Evolutionary conservation across 2,113 vertebrate species (phyloP), one percentile per base, ranked within the genome.

Genomic region (Psammodynastes pulverulentus): DNA sequence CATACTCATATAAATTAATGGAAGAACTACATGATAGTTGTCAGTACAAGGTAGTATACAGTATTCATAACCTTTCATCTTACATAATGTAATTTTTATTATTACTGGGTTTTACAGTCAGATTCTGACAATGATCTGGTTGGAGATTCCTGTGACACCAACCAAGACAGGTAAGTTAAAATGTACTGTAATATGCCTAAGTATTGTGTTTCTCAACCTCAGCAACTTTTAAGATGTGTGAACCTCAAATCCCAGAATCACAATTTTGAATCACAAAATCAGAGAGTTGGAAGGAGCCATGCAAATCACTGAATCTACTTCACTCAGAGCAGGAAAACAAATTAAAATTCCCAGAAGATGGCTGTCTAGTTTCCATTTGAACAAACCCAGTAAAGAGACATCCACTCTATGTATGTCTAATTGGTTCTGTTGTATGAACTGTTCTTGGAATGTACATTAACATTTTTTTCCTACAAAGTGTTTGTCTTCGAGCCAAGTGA

Each of bases 131-230:
- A 99, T 62, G 99, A 99, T 95, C 98, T 99, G 58, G 97, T 99
- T 58, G 99, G 99, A 95, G 99, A 99, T 95, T 98, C 98, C 89
- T 99, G 99, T 62, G 99, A 99, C 85, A 98, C 99, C 94, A 99
- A 99, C 97, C 98, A 99, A 95, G 99, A 99, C 98, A 99, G 99
- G 99, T 99, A 98, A 84, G 94, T 45, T 89, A 4, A 84, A 0
- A 13, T 21, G 93, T 52, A 7, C 9, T 93, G 19, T 19, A 24
- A 86, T 92, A 43, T 51, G 79, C 10, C 72, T 48, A 53, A 86
- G 51, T 10, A 46, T 21, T 21, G 34, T 21, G 7, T 43, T 79
- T 79, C 72, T 21, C 72, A 43, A 79, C 5, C 34, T 79, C 17
- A 79, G 15, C 67, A 79, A 39, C 13, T 72, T 72, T 72, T 72